Conservation (phyloP, 2,888 invertebrate species). For the Cephalotes varians region DNA sequence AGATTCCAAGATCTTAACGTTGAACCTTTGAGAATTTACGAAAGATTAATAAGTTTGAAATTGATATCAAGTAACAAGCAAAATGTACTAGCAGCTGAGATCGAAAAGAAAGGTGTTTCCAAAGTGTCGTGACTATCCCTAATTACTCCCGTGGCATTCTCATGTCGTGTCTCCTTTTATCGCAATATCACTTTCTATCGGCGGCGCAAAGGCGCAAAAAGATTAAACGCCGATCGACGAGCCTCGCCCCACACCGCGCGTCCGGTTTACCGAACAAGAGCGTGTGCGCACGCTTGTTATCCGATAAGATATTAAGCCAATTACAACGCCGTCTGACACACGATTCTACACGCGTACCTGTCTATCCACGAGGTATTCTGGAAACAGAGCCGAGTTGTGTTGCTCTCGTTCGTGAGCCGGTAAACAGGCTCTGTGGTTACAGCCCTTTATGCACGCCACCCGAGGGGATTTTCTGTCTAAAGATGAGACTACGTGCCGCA, state of each 20-base stretch:
- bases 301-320: conserved; percentile 66
- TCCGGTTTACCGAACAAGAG: conserved; percentile 50
- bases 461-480: conserved; percentile 12
- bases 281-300: conserved; percentile 56
- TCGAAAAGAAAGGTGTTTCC: background rate
- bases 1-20: background rate
- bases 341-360: conserved; percentile 30
- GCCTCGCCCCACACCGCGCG: background rate
- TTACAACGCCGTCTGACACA: conserved; percentile 57
- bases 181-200: conserved; percentile 32
- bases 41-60: background rate
- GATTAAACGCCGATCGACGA: conserved; percentile 31
- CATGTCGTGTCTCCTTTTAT: conserved; percentile 19
- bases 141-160: background rate
- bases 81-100: background rate
- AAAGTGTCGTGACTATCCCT: background rate
- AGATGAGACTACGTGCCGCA: conserved; percentile 21
- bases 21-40: background rate
- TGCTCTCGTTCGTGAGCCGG: conserved; percentile 37
- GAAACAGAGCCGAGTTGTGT: conserved; percentile 31
- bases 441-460: conserved; percentile 20
- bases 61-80: background rate
- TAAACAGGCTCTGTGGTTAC: conserved; percentile 17
- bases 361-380: conserved; percentile 21
- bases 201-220: background rate